Percentiles rank a stretch among this genome's conserved stretches.
Evolutionary conservation across 2,797 vertebrate species (phyloP).

Genomic region (Hemitrygon akajei): DNA sequence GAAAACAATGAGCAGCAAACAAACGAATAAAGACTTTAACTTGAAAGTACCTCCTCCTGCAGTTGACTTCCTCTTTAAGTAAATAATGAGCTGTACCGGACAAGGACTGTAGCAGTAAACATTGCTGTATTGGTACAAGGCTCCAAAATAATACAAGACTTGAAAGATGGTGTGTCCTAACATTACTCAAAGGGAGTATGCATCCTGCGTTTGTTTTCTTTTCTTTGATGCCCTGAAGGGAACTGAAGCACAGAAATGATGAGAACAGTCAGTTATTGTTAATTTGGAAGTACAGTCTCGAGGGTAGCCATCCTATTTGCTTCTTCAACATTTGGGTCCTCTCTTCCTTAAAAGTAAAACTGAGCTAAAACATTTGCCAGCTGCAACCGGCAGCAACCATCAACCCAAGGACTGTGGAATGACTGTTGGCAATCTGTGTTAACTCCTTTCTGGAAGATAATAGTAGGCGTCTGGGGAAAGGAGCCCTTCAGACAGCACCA

Average conservation of each 20-base stretch:
- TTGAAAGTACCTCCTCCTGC: slow-evolving; percentile 16
- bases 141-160: slow-evolving; percentile 44
- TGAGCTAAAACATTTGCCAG: slow-evolving; percentile 20
- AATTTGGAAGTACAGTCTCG: slow-evolving; percentile 11
- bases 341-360: slow-evolving; percentile 2
- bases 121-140: slow-evolving; percentile 31
- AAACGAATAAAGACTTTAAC: slow-evolving; percentile 22
- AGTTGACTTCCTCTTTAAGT: slow-evolving; percentile 31
- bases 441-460: slow-evolving; percentile 33
- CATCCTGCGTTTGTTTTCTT: slow-evolving; percentile 46
- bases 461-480: slow-evolving; percentile 20
- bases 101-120: slow-evolving; percentile 29
- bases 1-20: slow-evolving; percentile 17
- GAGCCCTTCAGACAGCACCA: slow-evolving; percentile 50
- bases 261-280: slow-evolving; percentile 25
- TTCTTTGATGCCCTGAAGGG: slow-evolving; percentile 43
- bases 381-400: slow-evolving; percentile 7
- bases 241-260: slow-evolving; percentile 37
- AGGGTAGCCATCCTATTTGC: not conserved
- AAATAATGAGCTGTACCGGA: slow-evolving; percentile 29
- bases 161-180: slow-evolving; percentile 45
- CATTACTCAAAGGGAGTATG: slow-evolving; percentile 45
- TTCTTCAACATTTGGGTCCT: not conserved
- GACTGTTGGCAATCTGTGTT: slow-evolving; percentile 33
- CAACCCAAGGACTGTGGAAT: slow-evolving; percentile 9